Base-by-base conservation (phyloP, 2,888 invertebrate genomes). In the Diploptera punctata region DNA sequence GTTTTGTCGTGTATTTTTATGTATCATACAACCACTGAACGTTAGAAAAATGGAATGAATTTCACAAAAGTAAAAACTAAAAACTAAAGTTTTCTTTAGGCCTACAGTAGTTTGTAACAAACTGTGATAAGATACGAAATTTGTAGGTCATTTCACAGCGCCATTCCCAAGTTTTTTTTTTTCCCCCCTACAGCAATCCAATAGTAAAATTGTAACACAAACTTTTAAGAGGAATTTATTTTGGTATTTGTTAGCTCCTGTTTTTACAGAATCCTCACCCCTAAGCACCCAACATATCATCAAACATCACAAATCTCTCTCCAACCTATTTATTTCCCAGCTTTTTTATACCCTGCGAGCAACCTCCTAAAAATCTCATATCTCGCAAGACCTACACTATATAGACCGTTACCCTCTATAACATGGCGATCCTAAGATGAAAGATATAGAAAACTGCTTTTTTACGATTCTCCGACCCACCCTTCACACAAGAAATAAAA, bases 361-460 rank as follows among this genome's bases (percentile, higher is more conserved):
- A 47, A 47, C 9, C 47, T 47, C 47, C 47, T n/a, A 47, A 44
- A 67, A 67, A 67, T 67, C 67, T 67, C 49, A 67, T 49, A 67
- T 29, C 49, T 7, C 67, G 26, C 10, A 24, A 47, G 18, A 3
- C 18, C 57, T 24, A n/a, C n/a, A 3, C n/a, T 57, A 29, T 29
- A 57, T 29, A 31, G 57, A 13, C 57, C 29, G 31, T 52, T 24
- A 52, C 52, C 52, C 52, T 10, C 21, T n/a, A 24, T 24, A 57
- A 31, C 57, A 57, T 29, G n/a, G 29, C n/a, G 31, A 57, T 47
- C 47, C 21, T 47, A 49, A 47, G 67, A 47, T 24, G 67, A 16
- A 24, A 67, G 26, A 67, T 44, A 67, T 26, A 49, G 49, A 67
- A 47, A 47, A 67, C 67, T 26, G 29, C 49, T 67, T 24, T 67